Evolutionary conservation across 2,797 vertebrate species (phyloP), one percentile per base, ranked within the genome.

Genomic region (Tragopan temminckii): DNA sequence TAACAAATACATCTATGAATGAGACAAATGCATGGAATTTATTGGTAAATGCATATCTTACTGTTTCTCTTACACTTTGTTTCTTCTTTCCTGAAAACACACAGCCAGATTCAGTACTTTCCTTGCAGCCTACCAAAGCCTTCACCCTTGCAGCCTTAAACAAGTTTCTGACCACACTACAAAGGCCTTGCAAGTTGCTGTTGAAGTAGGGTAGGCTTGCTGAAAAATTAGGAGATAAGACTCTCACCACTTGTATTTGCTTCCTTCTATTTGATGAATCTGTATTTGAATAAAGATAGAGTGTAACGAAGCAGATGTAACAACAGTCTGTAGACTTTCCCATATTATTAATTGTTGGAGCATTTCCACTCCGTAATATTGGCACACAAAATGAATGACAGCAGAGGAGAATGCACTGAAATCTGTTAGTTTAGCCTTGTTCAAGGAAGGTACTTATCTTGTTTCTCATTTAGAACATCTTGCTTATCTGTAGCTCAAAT

Each of bases 1-100:
- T 33, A 62, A 57, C 12, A 36, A 8, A 43, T 7, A 40, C 2
- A 5, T 33, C 42, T 33, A 21, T 13, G 19, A 63, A 63, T 31
- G 42, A 74, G 35, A 38, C 7, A 36, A 68, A 38, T 50, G 68
- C 2, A 21, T 18, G 5, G 10, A 50, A 33, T 6, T 57, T 40
- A 11, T 3, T 4, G 24, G 42, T 36, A 66, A 46, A 61, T 42
- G 12, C 4, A 7, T 8, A 25, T 40, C 45, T 46, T 59, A 27
- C 33, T 23, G 7, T 40, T 48, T 53, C 18, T 45, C 11, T 59
- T 0, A 0, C 19, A 11, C 16, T 9, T 11, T 12, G 23, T 8
- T 17, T 43, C 5, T 36, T 71, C 20, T 14, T 61, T 46, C 12
- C 23, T 20, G n/a, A 43, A 50, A 62, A 38, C 6, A 5, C 5